Conservation (phyloP, 2,797 vertebrate species). For the Echiichthys vipera region DNA sequence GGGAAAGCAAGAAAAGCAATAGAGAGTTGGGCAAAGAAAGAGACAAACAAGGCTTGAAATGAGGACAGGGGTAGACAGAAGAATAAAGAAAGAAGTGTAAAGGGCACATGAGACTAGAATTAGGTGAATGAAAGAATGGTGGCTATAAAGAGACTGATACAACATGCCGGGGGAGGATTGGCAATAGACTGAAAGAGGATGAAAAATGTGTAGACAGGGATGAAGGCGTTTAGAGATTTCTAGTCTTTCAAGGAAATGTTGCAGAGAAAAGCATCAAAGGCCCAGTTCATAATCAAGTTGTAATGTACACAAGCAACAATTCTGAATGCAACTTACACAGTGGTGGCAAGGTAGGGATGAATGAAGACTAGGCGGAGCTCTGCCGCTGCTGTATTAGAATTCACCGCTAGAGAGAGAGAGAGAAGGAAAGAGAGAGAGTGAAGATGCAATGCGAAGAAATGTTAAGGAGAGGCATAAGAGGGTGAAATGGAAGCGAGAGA, state of each 20-base stretch:
- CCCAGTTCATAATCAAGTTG: conserved; percentile 14
- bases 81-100: conserved; percentile 30
- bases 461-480: conserved; percentile 63
- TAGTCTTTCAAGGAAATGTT: conserved; percentile 31
- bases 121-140: conserved; percentile 47
- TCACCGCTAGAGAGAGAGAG: conserved; percentile 60
- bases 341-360: conserved; percentile 70
- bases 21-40: conserved; percentile 43
- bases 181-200: conserved; percentile 14
- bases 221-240: conserved; percentile 36
- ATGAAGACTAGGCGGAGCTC: conserved; percentile 80
- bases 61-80: conserved; percentile 19
- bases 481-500: conserved; percentile 64
- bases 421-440: conserved; percentile 44
- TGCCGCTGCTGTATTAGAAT: conserved; percentile 74
- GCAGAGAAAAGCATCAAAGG: conserved; percentile 20
- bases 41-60: conserved; percentile 60
- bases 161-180: conserved; percentile 14
- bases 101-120: conserved; percentile 35
- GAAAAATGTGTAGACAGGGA: conserved; percentile 38
- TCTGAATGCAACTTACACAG: conserved; percentile 54
- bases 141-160: conserved; percentile 48
- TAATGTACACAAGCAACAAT: conserved; percentile 1
- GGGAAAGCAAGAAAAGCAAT: conserved; percentile 53
- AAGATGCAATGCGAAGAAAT: conserved; percentile 67